Evolutionary conservation across 2,888 invertebrate species (phyloP).

Genomic region (Allacma fusca): DNA sequence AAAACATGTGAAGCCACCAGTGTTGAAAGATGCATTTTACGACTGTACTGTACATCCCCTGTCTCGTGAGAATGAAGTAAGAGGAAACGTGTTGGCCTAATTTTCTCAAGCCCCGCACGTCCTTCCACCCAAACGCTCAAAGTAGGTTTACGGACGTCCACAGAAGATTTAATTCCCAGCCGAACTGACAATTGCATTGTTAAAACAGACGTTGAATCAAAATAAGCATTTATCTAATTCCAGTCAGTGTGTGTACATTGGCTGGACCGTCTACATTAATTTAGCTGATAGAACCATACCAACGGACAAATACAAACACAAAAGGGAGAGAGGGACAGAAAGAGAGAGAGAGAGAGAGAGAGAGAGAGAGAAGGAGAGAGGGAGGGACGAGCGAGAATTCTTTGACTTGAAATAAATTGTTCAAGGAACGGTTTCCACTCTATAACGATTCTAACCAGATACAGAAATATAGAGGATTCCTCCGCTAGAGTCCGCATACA

Average conservation of each 20-base stretch:
- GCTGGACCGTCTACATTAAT: too few species aligned
- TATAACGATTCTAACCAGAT: neutral
- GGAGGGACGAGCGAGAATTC: constrained; percentile 3
- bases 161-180: neutral
- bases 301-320: neutral
- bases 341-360: neutral
- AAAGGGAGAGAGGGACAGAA: neutral
- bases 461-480: too few species aligned
- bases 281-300: neutral
- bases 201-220: neutral
- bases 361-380: neutral
- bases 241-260: neutral
- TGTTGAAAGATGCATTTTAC: too few species aligned
- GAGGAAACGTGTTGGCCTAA: too few species aligned
- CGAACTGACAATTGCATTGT: neutral
- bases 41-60: too few species aligned
- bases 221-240: constrained; percentile 18
- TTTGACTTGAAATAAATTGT: constrained; percentile 23
- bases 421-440: neutral
- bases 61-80: too few species aligned
- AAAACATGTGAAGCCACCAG: too few species aligned
- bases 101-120: too few species aligned
- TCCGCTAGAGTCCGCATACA: too few species aligned
- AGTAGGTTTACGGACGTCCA: neutral
- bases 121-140: too few species aligned